Evolutionary conservation across 2,797 vertebrate genomes (phyloP).

Genomic region (Apodemus agrarius): DNA sequence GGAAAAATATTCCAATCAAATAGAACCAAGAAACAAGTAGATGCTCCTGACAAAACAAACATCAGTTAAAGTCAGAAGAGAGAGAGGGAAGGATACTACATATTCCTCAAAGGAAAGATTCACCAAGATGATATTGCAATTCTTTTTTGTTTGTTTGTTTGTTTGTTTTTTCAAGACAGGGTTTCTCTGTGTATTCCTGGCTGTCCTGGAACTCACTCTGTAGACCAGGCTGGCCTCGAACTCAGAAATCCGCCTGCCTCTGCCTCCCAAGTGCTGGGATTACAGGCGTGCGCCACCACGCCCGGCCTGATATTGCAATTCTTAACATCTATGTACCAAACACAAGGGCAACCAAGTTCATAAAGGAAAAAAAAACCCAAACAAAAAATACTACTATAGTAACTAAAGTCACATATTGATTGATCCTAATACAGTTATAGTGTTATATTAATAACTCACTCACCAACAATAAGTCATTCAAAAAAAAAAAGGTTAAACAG

Average conservation of each 20-base stretch:
- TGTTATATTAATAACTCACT: not conserved
- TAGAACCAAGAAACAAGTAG: not conserved
- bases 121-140: not conserved
- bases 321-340: not conserved
- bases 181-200: too few relatives aligned
- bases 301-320: not conserved
- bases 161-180: too few relatives aligned
- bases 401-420: not conserved
- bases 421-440: not conserved
- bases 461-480: not conserved
- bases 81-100: not conserved
- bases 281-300: too few relatives aligned
- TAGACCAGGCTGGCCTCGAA: too few relatives aligned
- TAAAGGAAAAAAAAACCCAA: not conserved
- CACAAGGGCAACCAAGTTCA: not conserved
- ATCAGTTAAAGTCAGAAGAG: not conserved
- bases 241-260: too few relatives aligned
- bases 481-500: not conserved
- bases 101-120: not conserved
- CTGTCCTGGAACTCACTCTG: too few relatives aligned
- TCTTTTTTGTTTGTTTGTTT: too few relatives aligned
- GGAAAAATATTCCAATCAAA: not conserved
- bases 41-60: not conserved
- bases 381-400: not conserved
- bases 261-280: too few relatives aligned